phyloP scores from a whole-genome alignment of 2,113 vertebrate species.

The Catharus minimus region DNA sequence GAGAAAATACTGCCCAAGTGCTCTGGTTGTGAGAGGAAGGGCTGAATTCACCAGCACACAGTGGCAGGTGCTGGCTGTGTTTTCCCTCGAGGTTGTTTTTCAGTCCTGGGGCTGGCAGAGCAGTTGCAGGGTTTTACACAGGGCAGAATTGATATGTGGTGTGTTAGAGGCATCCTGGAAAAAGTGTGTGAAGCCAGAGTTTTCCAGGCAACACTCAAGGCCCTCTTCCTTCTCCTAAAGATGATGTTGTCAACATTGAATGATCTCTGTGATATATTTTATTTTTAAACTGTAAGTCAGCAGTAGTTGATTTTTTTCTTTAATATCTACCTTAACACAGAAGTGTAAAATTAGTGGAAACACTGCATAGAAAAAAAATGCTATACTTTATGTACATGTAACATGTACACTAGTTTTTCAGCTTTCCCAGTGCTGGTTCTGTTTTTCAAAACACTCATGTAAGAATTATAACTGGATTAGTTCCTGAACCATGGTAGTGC shows the following conservation, averaged over 20 bases:
- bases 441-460: not conserved
- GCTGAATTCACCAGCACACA: not conserved
- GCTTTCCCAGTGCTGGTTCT: not conserved
- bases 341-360: not conserved
- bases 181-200: not conserved
- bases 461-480: not conserved
- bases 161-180: not conserved
- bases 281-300: not conserved
- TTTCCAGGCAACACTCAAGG: not conserved
- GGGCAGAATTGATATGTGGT: not conserved
- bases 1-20: not conserved
- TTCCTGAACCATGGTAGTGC: not conserved
- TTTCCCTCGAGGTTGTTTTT: not conserved
- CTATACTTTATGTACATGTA: not conserved
- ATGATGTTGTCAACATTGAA: not conserved
- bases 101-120: not conserved
- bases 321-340: not conserved
- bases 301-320: not conserved
- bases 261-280: not conserved
- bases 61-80: not conserved
- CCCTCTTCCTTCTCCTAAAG: not conserved
- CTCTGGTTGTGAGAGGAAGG: not conserved
- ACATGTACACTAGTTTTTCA: not conserved
- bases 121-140: not conserved
- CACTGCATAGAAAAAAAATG: fast-evolving